These are phyloP conservation scores for Hypanus sabinus DNA, from an alignment of 2,113 vertebrate genomes.

Conservation along the genomic window DNA sequence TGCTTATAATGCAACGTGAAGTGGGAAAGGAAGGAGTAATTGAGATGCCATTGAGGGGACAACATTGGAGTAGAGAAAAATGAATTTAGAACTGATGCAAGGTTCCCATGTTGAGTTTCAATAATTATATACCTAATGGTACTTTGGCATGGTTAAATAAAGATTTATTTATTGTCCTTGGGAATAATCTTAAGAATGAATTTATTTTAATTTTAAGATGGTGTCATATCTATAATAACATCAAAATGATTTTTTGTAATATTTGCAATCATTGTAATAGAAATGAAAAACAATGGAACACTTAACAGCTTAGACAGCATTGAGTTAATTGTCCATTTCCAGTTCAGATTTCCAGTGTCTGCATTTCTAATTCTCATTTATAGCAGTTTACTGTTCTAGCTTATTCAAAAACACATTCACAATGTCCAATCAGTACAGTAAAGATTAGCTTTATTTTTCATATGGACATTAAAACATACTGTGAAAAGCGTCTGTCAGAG, in stretches of 20 bases:
- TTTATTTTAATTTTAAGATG: not conserved
- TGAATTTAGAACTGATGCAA: not conserved
- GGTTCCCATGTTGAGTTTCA: not conserved
- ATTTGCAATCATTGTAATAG: not conserved
- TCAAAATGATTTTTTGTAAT: not conserved
- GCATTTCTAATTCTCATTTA: not conserved
- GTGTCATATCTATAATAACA: not conserved
- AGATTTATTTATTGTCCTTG: not conserved
- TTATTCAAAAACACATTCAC: not conserved
- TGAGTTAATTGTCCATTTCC: no score
- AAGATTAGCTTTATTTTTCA: no score
- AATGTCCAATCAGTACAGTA: not conserved
- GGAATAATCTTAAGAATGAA: not conserved
- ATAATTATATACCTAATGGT: not conserved
- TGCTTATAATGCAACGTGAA: no score
- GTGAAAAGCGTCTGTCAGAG: no score
- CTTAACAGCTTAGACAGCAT: no score
- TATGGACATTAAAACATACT: no score
- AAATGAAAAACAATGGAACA: no score
- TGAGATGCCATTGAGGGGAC: not conserved
- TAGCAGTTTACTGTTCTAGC: not conserved
- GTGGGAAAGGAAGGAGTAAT: no score
- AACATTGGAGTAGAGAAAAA: not conserved
- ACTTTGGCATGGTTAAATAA: not conserved
- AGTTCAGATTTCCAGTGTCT: no score